Conservation (phyloP, 2,888 invertebrate species). For the Tachina lurida region DNA sequence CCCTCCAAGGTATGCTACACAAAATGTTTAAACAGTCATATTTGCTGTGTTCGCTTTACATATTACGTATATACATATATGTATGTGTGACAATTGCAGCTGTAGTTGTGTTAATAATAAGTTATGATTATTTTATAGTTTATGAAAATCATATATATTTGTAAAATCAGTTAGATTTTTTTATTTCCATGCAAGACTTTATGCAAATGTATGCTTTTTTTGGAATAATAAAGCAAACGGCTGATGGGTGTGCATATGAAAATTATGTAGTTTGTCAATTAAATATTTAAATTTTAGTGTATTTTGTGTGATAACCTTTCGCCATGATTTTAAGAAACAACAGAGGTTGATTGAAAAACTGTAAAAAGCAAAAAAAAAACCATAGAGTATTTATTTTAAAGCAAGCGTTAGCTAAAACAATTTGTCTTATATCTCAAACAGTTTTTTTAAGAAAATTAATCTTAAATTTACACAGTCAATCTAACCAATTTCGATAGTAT, state of each 20-base stretch:
- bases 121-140: constrained; percentile 30
- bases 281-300: constrained; percentile 48
- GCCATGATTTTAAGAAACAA: background rate
- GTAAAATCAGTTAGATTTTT: background rate
- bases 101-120: background rate
- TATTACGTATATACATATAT: too few relatives aligned
- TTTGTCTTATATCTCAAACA: too few relatives aligned
- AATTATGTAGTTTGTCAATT: constrained; percentile 23
- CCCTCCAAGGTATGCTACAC: constrained; percentile 24
- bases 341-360: background rate
- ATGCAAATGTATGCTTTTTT: constrained; percentile 9
- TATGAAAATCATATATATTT: constrained; percentile 4
- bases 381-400: background rate
- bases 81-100: background rate
- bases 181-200: background rate
- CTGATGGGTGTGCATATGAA: constrained; percentile 10
- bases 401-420: background rate
- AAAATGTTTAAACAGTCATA: background rate
- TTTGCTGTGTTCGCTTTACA: background rate
- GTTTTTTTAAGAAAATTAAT: too few relatives aligned
- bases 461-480: too few relatives aligned
- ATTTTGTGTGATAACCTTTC: constrained; percentile 35
- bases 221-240: constrained; percentile 42
- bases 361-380: background rate
- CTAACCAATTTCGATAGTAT: too few relatives aligned